Evolutionary conservation across 2,888 invertebrate genomes (phyloP).

Genomic region (Ligdia adustata): DNA sequence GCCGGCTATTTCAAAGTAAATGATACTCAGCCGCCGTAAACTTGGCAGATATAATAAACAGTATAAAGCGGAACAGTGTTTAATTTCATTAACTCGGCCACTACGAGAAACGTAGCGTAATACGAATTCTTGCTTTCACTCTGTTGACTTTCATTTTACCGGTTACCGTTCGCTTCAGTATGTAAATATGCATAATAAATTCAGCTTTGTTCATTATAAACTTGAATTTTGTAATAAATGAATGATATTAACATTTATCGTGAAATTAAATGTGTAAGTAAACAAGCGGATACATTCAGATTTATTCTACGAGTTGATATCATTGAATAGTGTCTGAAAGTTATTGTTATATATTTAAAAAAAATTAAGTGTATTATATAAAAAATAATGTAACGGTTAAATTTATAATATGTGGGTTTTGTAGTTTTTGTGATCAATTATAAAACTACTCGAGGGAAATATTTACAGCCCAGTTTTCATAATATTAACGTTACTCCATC

Average conservation of each 20-base stretch:
- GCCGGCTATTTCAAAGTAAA: conserved; percentile 20
- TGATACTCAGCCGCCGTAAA: conserved; percentile 16
- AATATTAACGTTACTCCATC: conserved; percentile 16
- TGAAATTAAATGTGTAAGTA: not conserved
- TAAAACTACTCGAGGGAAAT: conserved; percentile 3
- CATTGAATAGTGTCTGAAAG: no score
- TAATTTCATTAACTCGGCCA: conserved; percentile 33
- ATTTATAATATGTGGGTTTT: no score
- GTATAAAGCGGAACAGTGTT: conserved; percentile 27
- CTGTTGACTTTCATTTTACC: conserved; percentile 30
- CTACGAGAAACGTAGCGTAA: conserved; percentile 17
- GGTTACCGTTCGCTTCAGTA: conserved; percentile 23
- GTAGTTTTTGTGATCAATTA: no score
- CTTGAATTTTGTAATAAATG: conserved; percentile 13
- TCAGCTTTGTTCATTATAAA: conserved; percentile 17
- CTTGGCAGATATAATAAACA: conserved; percentile 29
- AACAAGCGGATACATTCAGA: not conserved
- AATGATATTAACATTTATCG: conserved; percentile 6
- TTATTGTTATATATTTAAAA: no score
- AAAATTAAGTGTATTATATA: no score
- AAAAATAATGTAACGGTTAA: no score
- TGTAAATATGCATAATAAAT: conserved; percentile 22
- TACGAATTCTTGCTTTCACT: conserved; percentile 30
- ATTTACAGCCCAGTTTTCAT: conserved; percentile 6
- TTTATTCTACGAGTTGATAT: no score